These are phyloP conservation scores for Trichogramma pretiosum DNA, from an alignment of 1,140 invertebrate genomes.

Conservation along the genomic window DNA sequence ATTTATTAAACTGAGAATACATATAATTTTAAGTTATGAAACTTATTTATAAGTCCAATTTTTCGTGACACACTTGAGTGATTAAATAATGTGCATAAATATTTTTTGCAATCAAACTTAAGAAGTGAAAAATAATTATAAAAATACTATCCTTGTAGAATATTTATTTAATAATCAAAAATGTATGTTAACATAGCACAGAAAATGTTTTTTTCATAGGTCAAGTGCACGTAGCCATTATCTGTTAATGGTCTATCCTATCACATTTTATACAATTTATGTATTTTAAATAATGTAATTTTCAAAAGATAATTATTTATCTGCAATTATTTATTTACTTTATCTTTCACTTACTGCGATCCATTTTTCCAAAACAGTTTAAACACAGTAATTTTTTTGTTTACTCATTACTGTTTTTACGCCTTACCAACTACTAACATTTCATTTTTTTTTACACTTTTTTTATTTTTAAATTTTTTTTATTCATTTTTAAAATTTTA, in stretches of 20 bases:
- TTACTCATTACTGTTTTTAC: conserved; percentile 21
- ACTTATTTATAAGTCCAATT: no score
- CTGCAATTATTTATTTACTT: conserved; percentile 7
- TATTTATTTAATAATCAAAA: no score
- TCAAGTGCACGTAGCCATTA: no score
- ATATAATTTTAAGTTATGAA: conserved; percentile 14
- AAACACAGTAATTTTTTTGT: conserved; percentile 17
- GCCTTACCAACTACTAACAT: conserved; percentile 28
- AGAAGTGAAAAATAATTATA: neutral
- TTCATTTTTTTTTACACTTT: conserved; percentile 24
- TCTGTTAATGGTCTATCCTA: no score
- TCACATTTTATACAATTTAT: conserved; percentile 25
- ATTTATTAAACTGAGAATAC: conserved; percentile 20
- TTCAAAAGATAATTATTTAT: conserved; percentile 22
- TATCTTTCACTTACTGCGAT: conserved; percentile 5
- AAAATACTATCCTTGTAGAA: no score
- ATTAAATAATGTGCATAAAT: no score
- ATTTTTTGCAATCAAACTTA: no score
- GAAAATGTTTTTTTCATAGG: no score
- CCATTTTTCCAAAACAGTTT: conserved; percentile 15
- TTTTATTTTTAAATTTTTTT: conserved; percentile 23
- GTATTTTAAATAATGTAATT: conserved; percentile 31
- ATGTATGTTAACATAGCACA: no score
- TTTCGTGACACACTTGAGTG: no score
- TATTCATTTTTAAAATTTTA: conserved; percentile 20